phyloP scores from a whole-genome alignment of 2,797 vertebrate species.

The Tamandua tetradactyla region DNA sequence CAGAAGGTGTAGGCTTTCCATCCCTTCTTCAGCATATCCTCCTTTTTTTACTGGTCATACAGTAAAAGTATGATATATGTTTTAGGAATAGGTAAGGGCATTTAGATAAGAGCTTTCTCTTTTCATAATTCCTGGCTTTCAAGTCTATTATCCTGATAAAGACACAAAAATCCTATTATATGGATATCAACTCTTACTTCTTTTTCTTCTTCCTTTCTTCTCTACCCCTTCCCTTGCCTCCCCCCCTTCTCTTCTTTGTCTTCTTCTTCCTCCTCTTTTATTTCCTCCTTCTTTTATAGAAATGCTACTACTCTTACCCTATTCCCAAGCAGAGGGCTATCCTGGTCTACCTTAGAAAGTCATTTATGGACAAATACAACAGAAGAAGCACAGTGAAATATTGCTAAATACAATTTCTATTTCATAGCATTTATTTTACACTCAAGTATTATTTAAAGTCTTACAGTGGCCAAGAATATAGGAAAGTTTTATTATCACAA shows the following conservation, averaged over 20 bases:
- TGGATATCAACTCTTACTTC: background rate
- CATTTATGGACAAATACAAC: background rate
- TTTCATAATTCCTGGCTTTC: background rate
- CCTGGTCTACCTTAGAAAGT: background rate
- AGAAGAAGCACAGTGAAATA: background rate
- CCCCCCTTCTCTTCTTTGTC: background rate
- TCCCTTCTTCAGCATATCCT: background rate
- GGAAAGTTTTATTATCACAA: background rate
- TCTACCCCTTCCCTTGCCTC: background rate
- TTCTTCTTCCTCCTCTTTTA: too few relatives aligned
- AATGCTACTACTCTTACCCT: background rate
- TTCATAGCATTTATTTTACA: background rate
- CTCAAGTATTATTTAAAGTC: background rate
- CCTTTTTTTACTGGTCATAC: background rate
- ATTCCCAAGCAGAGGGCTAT: background rate
- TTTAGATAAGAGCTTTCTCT: background rate
- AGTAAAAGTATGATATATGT: background rate
- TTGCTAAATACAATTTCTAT: background rate
- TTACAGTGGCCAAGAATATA: background rate
- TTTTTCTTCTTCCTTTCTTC: background rate
- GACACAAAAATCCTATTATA: background rate
- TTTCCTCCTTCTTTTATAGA: background rate
- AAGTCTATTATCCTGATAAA: background rate
- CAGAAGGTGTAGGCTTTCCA: rapidly evolving
- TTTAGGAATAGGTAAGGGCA: background rate